Conservation (phyloP, 30 jellyfish, hydroid and myxozoan species). For the Nemopilema nomurai region DNA sequence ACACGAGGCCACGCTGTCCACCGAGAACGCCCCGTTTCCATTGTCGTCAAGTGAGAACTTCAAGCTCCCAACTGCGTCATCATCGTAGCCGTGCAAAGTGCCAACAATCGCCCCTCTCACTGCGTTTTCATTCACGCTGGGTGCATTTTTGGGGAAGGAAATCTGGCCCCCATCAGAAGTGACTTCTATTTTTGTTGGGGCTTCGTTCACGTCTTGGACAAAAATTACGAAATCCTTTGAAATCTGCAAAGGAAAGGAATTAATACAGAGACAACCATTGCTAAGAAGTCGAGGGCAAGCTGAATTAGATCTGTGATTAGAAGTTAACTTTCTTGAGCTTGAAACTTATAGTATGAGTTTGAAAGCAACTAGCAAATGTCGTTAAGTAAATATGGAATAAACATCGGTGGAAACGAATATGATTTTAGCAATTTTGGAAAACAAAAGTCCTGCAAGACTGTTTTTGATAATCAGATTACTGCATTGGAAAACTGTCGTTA, state of each 20-base stretch:
- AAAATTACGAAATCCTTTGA: conserved; percentile 51
- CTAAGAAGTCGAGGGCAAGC: too few species aligned
- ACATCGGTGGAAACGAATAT: too few species aligned
- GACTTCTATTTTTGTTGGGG: conserved; percentile 73
- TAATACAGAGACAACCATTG: too few species aligned
- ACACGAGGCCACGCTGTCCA: conserved; percentile 27
- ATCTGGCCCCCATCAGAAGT: conserved; percentile 51
- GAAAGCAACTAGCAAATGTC: too few species aligned
- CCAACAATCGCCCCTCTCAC: conserved; percentile 73
- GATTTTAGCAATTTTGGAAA: too few species aligned
- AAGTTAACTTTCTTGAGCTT: too few species aligned
- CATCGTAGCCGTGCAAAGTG: conserved; percentile 73
- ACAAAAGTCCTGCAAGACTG: too few species aligned
- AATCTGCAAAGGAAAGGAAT: conserved; percentile 29
- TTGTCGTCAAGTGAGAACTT: conserved; percentile 66
- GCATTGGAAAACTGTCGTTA: too few species aligned
- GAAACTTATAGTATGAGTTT: too few species aligned
- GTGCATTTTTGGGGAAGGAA: conserved; percentile 57
- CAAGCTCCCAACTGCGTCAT: conserved; percentile 64
- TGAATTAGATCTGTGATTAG: too few species aligned
- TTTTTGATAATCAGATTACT: too few species aligned
- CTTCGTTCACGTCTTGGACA: conserved; percentile 81
- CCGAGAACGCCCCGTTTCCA: conserved; percentile 32
- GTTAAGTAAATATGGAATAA: too few species aligned
- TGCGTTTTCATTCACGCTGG: conserved; percentile 66